Evolutionary conservation across 53 echinoderm and acorn worm genomes (phyloP), one percentile per base, ranked within the genome.

Genomic region (Zoroaster sp.): DNA sequence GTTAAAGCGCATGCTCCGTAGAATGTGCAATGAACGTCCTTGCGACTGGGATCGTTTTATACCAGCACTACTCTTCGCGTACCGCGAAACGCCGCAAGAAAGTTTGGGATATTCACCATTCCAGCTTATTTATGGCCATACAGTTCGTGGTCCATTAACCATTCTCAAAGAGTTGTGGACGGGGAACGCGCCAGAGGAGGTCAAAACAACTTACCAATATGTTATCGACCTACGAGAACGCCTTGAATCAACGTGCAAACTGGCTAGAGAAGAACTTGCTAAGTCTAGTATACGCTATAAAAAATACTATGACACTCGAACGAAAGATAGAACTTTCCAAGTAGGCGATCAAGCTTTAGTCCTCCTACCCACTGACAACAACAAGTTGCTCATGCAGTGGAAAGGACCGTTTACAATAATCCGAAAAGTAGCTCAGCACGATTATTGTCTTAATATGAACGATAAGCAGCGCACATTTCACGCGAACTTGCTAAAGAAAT

Each of bases 101-200:
- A 88, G 88, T 1, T 38, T 89, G 65, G 91, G 94, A 13, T 94
- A 92, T 49, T 92, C 90, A 3, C 94, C 94, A 10, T 94, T 94
- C 69, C 89, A 89, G 42, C 20, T 94, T 38, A 25, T 92, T 30
- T 94, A 87, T 77, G 95, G 92, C 15, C 52, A 90, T 9, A 44
- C 44, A 4, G 87, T 93, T 8, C 63, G 76, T 33, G 92, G 87
- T 18, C 92, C 92, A 0, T 40, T 94, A 5, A 53, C 73, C 46
- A 87, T 94, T 66, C 49, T 94, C 2, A 68, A 87, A 68, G 92
- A 94, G 23, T 38, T 89, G 17, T 94, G 94, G 92, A 77, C 92
- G 28, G 90, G 76, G 10, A 52, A 89, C 31, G 23, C 35, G 4
- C 21, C 13, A 2, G 67, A 71, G 52, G 88, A 90, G 8, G 91